Percentiles rank a stretch among this genome's conserved stretches.
Evolutionary conservation across 2,113 vertebrate genomes (phyloP).

Genomic region (Chloebia gouldiae): DNA sequence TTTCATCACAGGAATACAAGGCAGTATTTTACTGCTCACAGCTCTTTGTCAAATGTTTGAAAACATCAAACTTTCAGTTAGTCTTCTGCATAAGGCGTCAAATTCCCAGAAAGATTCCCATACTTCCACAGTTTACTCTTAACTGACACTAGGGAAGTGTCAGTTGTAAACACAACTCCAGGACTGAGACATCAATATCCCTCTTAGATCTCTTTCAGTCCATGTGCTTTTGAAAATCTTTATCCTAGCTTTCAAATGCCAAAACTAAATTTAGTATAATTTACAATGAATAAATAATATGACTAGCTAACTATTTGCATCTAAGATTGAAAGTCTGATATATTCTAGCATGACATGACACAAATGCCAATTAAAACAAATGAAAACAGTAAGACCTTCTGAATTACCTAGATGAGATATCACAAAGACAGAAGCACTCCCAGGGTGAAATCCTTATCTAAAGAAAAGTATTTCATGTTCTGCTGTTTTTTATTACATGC

Average conservation of each 20-base stretch:
- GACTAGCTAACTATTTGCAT: not conserved
- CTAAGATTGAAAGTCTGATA: not conserved
- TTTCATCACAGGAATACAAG: not conserved
- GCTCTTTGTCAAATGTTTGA: not conserved
- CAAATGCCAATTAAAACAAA: not conserved
- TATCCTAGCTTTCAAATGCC: not conserved
- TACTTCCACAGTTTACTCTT: not conserved
- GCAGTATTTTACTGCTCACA: not conserved
- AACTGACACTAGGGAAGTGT: not conserved
- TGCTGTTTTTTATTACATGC: not conserved
- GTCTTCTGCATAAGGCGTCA: not conserved
- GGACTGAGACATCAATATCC: not conserved
- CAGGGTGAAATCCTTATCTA: not conserved
- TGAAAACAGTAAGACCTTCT: not conserved
- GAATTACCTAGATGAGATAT: not conserved
- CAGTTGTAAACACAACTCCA: fast-evolving
- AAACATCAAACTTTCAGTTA: not conserved
- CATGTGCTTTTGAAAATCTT: not conserved
- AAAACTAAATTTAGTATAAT: not conserved
- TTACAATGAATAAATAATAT: not conserved
- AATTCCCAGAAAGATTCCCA: not conserved
- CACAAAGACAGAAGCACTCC: not conserved
- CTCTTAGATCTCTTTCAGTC: not conserved
- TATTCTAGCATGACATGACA: not conserved
- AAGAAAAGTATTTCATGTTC: not conserved